These are phyloP conservation scores for Eupithecia exiguata DNA, from an alignment of 2,888 invertebrate species.

Conservation along the genomic window DNA sequence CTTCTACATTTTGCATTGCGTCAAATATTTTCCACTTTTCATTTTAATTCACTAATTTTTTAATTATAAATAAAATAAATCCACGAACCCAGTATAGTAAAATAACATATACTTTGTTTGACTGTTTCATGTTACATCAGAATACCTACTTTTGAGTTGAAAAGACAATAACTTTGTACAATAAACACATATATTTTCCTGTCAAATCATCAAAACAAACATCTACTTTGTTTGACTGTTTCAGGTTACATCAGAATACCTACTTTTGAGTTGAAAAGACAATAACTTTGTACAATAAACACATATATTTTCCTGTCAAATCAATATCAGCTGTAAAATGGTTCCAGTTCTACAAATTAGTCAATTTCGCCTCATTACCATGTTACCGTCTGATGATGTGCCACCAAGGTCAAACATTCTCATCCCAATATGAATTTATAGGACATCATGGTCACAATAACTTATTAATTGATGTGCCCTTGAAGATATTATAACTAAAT, in stretches of 20 bases:
- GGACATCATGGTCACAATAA: conserved; percentile 3
- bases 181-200: not conserved
- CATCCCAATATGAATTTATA: conserved; percentile 13
- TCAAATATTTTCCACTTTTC: too few species aligned
- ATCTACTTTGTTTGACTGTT: too few species aligned
- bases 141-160: not conserved
- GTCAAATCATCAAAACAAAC: too few species aligned
- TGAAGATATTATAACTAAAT: not conserved
- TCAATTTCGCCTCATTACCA: not conserved
- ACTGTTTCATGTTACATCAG: not conserved
- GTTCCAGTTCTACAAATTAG: not conserved
- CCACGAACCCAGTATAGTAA: too few species aligned
- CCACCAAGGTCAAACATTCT: not conserved
- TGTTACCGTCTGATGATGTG: not conserved
- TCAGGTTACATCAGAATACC: not conserved
- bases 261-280: not conserved
- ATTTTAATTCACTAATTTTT: too few species aligned
- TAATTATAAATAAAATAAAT: too few species aligned
- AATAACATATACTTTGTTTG: too few species aligned
- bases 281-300: not conserved
- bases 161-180: not conserved
- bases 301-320: too few species aligned
- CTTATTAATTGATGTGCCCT: conserved; percentile 5
- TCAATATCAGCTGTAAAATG: not conserved
- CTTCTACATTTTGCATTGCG: too few species aligned